A percentile compares a stretch with the other conserved stretches of the same genome.
phyloP scores from a whole-genome alignment of 2,797 vertebrate species.

The Hoplostethus mediterraneus region DNA sequence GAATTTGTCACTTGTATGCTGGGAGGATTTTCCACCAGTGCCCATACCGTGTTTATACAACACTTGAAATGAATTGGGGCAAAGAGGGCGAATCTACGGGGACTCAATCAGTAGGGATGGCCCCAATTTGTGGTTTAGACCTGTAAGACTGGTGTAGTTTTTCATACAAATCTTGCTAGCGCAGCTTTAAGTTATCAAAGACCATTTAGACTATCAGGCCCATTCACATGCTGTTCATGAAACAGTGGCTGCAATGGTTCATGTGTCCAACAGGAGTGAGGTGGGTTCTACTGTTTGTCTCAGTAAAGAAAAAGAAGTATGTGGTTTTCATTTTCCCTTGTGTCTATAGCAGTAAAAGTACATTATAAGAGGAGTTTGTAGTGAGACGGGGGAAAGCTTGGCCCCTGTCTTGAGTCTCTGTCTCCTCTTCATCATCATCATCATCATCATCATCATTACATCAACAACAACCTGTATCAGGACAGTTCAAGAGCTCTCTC shows the following conservation, averaged over 20 bases:
- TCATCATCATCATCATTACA: conserved; percentile 9
- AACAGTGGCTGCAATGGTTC: not conserved
- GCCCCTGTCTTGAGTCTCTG: conserved; percentile 6
- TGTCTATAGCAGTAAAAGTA: not conserved
- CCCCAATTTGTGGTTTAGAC: too few relatives aligned
- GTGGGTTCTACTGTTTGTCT: not conserved
- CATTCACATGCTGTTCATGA: not conserved
- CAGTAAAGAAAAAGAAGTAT: not conserved
- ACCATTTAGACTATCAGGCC: not conserved
- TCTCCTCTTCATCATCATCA: conserved; percentile 21
- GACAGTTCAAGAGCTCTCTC: conserved; percentile 22
- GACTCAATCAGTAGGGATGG: too few relatives aligned
- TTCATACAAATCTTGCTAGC: too few relatives aligned
- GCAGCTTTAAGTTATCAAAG: too few relatives aligned
- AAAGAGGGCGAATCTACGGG: too few relatives aligned
- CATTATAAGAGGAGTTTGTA: not conserved
- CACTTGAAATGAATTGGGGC: too few relatives aligned
- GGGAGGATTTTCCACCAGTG: too few relatives aligned
- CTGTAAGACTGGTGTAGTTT: too few relatives aligned
- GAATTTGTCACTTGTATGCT: too few relatives aligned
- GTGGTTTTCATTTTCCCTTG: not conserved
- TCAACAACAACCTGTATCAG: conserved; percentile 28
- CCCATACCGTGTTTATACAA: too few relatives aligned
- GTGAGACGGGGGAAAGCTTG: not conserved
- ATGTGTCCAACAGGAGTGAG: not conserved